phyloP scores from a whole-genome alignment of 2,797 vertebrate species.

The Ciconia nigra region DNA sequence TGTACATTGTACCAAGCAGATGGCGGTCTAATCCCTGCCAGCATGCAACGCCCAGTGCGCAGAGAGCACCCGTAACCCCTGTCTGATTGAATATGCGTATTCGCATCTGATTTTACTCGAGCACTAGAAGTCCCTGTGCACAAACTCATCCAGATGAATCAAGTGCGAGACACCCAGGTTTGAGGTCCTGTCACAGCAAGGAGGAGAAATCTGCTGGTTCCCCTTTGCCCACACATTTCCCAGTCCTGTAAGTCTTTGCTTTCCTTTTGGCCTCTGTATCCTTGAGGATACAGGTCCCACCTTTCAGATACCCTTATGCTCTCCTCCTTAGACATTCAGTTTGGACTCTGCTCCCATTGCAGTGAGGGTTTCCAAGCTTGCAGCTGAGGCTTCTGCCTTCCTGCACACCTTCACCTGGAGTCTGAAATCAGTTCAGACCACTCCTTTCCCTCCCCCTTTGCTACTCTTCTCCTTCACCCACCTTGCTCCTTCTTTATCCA shows the following conservation, averaged over 20 bases:
- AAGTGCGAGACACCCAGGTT: neutral
- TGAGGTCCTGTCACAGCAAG: neutral
- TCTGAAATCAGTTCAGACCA: neutral
- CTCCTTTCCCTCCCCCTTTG: neutral
- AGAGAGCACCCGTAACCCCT: neutral
- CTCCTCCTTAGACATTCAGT: neutral
- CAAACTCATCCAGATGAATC: neutral
- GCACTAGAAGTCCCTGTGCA: neutral
- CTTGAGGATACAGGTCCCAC: neutral
- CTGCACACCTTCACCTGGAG: neutral
- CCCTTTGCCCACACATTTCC: neutral
- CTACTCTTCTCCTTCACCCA: neutral
- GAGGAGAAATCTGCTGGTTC: neutral
- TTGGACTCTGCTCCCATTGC: neutral
- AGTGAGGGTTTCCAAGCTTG: rapidly evolving
- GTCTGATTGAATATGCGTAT: constrained; percentile 9
- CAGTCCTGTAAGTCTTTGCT: neutral
- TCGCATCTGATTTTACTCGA: neutral
- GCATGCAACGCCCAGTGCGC: neutral
- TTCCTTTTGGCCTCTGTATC: neutral
- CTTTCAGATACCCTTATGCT: neutral
- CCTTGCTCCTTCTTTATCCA: neutral
- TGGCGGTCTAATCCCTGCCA: constrained; percentile 47
- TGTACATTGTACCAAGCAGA: constrained; percentile 5
- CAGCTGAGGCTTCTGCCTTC: neutral